These are phyloP conservation scores for Vidua macroura DNA, from an alignment of 2,113 vertebrate species.

Conservation along the genomic window DNA sequence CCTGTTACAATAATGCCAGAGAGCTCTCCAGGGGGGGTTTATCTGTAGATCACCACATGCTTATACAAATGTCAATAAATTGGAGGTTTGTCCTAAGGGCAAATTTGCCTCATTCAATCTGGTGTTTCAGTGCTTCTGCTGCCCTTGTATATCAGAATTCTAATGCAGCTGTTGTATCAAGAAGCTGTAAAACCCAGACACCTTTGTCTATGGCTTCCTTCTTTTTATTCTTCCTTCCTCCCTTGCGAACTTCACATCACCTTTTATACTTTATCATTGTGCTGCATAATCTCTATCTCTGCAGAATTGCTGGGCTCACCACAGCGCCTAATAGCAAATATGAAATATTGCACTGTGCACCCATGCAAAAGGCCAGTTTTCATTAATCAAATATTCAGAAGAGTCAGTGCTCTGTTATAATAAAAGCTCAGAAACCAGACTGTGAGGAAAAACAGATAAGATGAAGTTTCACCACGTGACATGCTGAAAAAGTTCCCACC, in stretches of 20 bases:
- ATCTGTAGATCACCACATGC: neutral
- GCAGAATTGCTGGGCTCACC: constrained; percentile 10
- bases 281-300: constrained; percentile 16
- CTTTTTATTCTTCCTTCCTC: neutral
- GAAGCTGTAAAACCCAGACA: neutral
- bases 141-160: neutral
- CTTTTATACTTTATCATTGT: constrained; percentile 10
- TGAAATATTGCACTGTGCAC: constrained; percentile 22
- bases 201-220: neutral
- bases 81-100: neutral
- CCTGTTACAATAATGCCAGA: accelerated
- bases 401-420: neutral
- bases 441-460: neutral
- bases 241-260: constrained; percentile 17
- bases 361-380: constrained; percentile 45
- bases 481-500: neutral
- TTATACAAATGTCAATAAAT: constrained; percentile 6
- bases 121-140: neutral
- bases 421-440: neutral
- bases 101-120: neutral
- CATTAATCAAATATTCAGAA: constrained; percentile 52
- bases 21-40: neutral
- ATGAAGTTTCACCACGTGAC: neutral
- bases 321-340: neutral
- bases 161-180: neutral